phyloP scores from a whole-genome alignment of 2,113 vertebrate species.

The Corythaeola cristata region DNA sequence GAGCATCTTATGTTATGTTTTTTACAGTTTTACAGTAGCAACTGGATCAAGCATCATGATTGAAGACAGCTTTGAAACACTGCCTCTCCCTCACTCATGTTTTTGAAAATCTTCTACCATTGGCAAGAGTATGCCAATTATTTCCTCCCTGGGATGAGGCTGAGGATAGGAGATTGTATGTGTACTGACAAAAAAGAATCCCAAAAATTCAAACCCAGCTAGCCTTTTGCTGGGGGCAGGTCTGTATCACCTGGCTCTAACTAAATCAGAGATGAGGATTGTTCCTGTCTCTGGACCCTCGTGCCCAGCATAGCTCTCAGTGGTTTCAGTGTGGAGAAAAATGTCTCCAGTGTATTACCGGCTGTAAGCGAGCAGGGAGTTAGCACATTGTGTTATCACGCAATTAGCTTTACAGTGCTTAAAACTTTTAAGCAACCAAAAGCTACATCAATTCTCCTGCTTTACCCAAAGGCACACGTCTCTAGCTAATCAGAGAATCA shows the following conservation, averaged over 20 bases:
- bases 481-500: too few relatives aligned
- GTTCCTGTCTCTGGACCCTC: background rate
- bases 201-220: background rate
- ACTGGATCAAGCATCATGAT: background rate
- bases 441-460: background rate
- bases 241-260: background rate
- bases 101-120: background rate
- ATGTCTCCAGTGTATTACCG: background rate
- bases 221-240: background rate
- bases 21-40: background rate
- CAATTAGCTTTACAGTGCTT: background rate
- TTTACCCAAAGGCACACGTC: background rate
- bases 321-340: background rate
- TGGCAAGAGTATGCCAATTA: conserved; percentile 22
- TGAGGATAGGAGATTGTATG: background rate
- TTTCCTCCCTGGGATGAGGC: background rate
- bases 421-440: background rate
- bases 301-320: background rate
- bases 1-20: background rate
- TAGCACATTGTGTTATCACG: background rate
- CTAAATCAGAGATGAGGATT: background rate
- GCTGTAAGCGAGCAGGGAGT: background rate
- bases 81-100: background rate
- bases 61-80: background rate
- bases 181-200: background rate